These are phyloP conservation scores for Patella depressa DNA, from an alignment of 2,888 invertebrate species.

Conservation along the genomic window DNA sequence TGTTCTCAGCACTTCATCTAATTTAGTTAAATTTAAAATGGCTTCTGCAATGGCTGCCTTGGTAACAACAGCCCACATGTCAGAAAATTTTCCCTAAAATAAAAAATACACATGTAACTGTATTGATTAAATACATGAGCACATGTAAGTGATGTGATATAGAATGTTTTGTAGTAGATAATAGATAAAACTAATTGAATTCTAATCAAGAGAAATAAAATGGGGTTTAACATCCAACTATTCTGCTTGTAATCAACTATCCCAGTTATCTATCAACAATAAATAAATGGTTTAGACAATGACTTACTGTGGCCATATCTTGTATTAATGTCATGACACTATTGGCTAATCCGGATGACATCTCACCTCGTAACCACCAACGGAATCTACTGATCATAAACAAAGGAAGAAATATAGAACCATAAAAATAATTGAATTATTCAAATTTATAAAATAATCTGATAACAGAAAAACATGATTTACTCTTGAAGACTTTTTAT, in stretches of 20 bases:
- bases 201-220: too few relatives aligned
- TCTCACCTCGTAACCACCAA: constrained; percentile 92
- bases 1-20: constrained; percentile 82
- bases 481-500: too few relatives aligned
- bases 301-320: constrained; percentile 90
- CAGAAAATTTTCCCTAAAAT: constrained; percentile 85
- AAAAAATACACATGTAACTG: neutral
- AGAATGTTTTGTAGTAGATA: too few relatives aligned
- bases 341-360: constrained; percentile 87
- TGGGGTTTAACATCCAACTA: too few relatives aligned
- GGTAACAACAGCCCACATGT: constrained; percentile 88
- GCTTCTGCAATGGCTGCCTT: constrained; percentile 90
- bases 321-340: constrained; percentile 88
- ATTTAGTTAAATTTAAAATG: constrained; percentile 85
- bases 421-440: too few relatives aligned
- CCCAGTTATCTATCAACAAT: neutral
- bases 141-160: too few relatives aligned
- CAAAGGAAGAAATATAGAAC: neutral
- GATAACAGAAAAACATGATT: too few relatives aligned
- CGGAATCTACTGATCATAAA: constrained; percentile 58
- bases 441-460: too few relatives aligned
- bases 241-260: too few relatives aligned
- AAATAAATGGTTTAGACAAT: constrained; percentile 8
- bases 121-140: neutral
- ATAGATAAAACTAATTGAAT: too few relatives aligned